These are phyloP conservation scores for Silurus asotus DNA, from an alignment of 2,113 vertebrate genomes.

Conservation along the genomic window DNA sequence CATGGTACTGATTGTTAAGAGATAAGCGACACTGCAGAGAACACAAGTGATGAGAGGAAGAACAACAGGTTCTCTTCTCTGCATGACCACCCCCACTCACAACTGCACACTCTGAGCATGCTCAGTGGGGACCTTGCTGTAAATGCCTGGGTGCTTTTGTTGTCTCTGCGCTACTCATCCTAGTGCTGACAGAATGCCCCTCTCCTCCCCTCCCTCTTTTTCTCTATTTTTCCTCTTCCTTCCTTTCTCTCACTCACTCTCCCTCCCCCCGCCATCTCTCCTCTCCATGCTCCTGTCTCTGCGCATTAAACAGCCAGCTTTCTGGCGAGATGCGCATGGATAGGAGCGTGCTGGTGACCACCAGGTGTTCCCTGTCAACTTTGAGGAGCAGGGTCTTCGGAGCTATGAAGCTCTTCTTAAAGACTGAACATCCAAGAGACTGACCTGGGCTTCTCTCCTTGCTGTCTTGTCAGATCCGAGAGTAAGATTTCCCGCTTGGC, in stretches of 20 bases:
- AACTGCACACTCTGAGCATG: conserved; percentile 36
- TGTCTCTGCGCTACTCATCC: conserved; percentile 46
- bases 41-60: conserved; percentile 47
- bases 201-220: conserved; percentile 27
- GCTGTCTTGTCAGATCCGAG: conserved; percentile 77
- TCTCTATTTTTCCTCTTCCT: conserved; percentile 25
- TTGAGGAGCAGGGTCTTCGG: conserved; percentile 37
- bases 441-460: conserved; percentile 22
- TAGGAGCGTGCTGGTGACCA: conserved; percentile 58
- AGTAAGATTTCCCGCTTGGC: conserved; percentile 77
- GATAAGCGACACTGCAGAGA: conserved; percentile 43
- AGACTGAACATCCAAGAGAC: conserved; percentile 34
- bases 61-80: conserved; percentile 52
- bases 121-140: conserved; percentile 43
- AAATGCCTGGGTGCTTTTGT: conserved; percentile 53
- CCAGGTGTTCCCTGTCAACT: conserved; percentile 63
- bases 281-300: conserved; percentile 39
- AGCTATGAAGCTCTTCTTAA: conserved; percentile 58
- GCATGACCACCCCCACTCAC: conserved; percentile 1
- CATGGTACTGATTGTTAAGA: conserved; percentile 17
- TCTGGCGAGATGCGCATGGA: conserved; percentile 51
- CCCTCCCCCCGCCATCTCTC: conserved; percentile 35
- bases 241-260: conserved; percentile 28
- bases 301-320: conserved; percentile 50
- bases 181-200: conserved; percentile 51